Evolutionary conservation across 2,797 vertebrate species (phyloP).

Genomic region (Enteromius thamalakanensis): DNA sequence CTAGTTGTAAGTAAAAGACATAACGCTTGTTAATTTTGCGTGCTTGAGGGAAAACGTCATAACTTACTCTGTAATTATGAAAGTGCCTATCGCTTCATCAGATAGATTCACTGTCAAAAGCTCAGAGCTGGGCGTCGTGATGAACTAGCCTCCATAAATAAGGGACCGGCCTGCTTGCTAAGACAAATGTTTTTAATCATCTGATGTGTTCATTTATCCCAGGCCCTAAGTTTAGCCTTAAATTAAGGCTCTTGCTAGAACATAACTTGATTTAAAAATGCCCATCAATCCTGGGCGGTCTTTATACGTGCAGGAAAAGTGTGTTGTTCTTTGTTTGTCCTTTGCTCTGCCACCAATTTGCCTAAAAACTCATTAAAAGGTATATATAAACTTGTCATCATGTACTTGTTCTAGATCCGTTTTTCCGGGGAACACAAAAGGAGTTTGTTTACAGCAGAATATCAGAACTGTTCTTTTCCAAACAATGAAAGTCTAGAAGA

Average conservation of each 20-base stretch:
- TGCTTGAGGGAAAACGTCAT: slow-evolving; percentile 55
- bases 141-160: slow-evolving; percentile 79
- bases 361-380: slow-evolving; percentile 14
- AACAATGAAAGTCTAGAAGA: background rate
- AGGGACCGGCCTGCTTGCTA: slow-evolving; percentile 78
- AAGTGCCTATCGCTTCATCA: slow-evolving; percentile 65
- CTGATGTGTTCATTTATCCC: slow-evolving; percentile 88
- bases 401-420: background rate
- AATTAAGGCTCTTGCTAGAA: slow-evolving; percentile 83
- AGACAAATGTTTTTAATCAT: slow-evolving; percentile 92
- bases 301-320: slow-evolving; percentile 40
- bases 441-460: background rate
- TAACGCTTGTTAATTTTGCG: slow-evolving; percentile 60
- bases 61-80: slow-evolving; percentile 67
- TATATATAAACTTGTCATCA: background rate
- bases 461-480: background rate
- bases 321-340: slow-evolving; percentile 49
- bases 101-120: slow-evolving; percentile 60
- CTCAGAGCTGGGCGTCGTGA: slow-evolving; percentile 57
- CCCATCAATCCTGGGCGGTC: slow-evolving; percentile 80
- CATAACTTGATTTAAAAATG: slow-evolving; percentile 83
- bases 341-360: slow-evolving; percentile 27
- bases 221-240: slow-evolving; percentile 83
- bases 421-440: background rate
- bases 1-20: slow-evolving; percentile 48